Percentiles rank a stretch among this genome's conserved stretches.
These are phyloP conservation scores for Pandemis corylana DNA, from an alignment of 2,888 invertebrate species.

Conservation along the genomic window DNA sequence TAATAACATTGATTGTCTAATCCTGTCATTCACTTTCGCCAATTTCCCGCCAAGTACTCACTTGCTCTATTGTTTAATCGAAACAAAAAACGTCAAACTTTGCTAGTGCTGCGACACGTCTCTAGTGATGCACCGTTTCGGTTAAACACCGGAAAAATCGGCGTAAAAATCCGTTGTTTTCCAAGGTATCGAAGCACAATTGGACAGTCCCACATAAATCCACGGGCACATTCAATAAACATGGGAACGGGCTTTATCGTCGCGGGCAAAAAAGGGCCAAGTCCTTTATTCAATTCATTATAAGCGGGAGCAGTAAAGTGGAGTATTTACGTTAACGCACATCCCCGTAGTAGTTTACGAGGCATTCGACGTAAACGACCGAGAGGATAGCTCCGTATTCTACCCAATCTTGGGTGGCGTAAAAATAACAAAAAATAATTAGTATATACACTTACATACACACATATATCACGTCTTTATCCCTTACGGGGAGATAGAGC, in stretches of 20 bases:
- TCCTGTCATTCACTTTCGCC: no score
- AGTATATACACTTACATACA: no score
- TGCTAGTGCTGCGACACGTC: neutral
- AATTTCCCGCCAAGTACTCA: no score
- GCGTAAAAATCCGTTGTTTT: conserved; percentile 22
- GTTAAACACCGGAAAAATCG: neutral
- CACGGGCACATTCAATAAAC: conserved; percentile 39
- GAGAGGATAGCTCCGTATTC: conserved; percentile 20
- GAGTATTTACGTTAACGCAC: conserved; percentile 43
- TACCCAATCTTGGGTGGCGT: neutral
- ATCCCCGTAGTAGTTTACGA: conserved; percentile 39
- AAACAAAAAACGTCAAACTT: neutral
- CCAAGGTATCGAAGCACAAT: conserved; percentile 26
- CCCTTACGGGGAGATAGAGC: no score
- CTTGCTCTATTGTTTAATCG: no score
- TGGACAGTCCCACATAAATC: conserved; percentile 39
- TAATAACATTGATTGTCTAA: no score
- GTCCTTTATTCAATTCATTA: conserved; percentile 43
- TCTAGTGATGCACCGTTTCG: neutral
- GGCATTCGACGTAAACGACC: conserved; percentile 37
- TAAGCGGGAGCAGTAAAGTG: conserved; percentile 40
- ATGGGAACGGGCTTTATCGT: conserved; percentile 37
- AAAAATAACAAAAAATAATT: no score
- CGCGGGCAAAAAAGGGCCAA: conserved; percentile 39
- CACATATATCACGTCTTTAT: no score